Base-by-base conservation (phyloP, 2,888 invertebrate species). In the Platycheirus albimanus region DNA sequence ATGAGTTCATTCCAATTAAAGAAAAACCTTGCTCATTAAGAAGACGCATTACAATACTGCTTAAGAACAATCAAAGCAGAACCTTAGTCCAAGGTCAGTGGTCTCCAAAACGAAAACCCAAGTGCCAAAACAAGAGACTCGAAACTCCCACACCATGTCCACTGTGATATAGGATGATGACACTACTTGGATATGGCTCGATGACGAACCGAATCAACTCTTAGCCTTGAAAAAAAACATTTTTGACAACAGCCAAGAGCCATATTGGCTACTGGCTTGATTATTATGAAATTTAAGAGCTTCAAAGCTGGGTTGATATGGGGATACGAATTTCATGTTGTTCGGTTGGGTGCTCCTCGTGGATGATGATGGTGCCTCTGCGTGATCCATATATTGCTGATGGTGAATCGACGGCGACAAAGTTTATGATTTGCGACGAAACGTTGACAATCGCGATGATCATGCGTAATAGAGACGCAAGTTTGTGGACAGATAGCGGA, bases 351-450 rank as follows among this genome's bases (percentile, higher is more conserved):
- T 81, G 81, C 15, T 38, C 51, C 24, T 38, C 13, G 33, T 1
- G 20, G 10, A 45, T 24, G 15, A 3, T n/a, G n/a, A n/a, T n/a
- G n/a, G n/a, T n/a, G n/a, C n/a, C 3, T 49, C 8, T 51, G 20
- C 33, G 33, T 52, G 70, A 28, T 77, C 66, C 45, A 66, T 15
- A 66, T 15, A 71, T 63, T 56, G 5, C 24, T 41, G 36, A n/a
- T 54, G 56, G 58, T 72, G 64, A 77, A 78, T 83, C 69, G 83
- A 83, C 78, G 72, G 83, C 72, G 77, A 83, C 78, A 78, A 74
- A 83, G 72, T 83, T 78, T 74, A 83, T 83, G 78, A 74, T 56
- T 64, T 83, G 83, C 78, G 78, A 78, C 77, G 83, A 74, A 66
- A 77, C 51, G 33, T 67, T 52, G 71, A 54, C 11, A 30, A 76